A percentile compares a stretch with the other conserved stretches of the same genome.
These are phyloP conservation scores for Acanthornis magna DNA, from an alignment of 2,797 vertebrate genomes.

Conservation along the genomic window DNA sequence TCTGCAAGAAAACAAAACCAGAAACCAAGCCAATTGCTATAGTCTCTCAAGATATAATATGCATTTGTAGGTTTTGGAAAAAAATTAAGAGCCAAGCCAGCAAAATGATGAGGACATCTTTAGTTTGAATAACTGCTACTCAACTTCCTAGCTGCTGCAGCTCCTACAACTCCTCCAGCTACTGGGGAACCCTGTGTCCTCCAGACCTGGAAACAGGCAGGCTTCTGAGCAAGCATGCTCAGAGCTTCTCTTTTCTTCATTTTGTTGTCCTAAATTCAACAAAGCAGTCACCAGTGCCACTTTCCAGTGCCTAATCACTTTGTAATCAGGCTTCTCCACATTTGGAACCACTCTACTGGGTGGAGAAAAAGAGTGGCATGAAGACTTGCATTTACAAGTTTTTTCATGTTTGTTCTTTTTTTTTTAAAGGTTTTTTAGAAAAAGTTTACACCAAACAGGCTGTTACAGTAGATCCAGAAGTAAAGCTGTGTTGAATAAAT, in stretches of 20 bases:
- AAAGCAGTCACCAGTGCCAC: neutral
- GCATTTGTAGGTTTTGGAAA: neutral
- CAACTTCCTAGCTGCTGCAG: neutral
- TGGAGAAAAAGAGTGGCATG: neutral
- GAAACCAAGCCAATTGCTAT: neutral
- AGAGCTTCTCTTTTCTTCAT: neutral
- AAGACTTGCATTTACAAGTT: neutral
- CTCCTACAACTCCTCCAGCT: neutral
- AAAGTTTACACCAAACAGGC: neutral
- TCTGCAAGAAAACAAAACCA: constrained; percentile 9
- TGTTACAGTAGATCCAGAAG: neutral
- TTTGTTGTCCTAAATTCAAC: neutral
- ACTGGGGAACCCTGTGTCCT: accelerated
- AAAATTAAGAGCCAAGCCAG: neutral
- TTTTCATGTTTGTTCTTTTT: neutral
- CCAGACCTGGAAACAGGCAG: neutral
- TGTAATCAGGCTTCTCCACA: neutral
- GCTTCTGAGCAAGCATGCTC: neutral
- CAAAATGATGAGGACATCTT: neutral
- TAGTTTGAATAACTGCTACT: neutral
- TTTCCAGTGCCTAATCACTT: neutral
- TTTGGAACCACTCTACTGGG: neutral
- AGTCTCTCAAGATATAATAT: neutral
- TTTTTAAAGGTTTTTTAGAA: no score
- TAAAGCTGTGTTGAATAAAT: neutral